Percentiles rank a stretch among this genome's conserved stretches.
These are phyloP conservation scores for Mesorhabditis spiculigera DNA, from an alignment of 2,888 invertebrate species.

Conservation along the genomic window DNA sequence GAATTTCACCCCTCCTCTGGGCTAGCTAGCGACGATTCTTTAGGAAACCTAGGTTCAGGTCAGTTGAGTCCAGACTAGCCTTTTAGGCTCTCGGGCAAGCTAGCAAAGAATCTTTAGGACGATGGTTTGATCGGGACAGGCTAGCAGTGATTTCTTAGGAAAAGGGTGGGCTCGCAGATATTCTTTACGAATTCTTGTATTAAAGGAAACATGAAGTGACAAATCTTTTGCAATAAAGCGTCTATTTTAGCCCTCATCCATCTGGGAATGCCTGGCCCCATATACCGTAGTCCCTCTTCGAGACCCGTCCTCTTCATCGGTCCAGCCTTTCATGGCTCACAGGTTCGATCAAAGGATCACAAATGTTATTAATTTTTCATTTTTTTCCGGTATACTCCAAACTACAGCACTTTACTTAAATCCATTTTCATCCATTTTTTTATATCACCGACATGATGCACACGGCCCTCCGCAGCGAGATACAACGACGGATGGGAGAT, in stretches of 20 bases:
- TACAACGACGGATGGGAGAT: slow-evolving; percentile 17
- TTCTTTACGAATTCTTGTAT: no score
- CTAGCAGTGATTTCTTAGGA: no score
- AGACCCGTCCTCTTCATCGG: slow-evolving; percentile 95
- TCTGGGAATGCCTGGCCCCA: slow-evolving; percentile 78
- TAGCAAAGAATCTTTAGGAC: no score
- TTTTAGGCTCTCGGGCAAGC: no score
- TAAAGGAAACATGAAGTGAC: neutral
- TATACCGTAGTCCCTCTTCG: slow-evolving; percentile 99
- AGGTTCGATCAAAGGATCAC: neutral
- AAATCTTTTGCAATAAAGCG: neutral
- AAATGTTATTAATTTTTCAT: no score
- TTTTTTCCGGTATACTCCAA: no score
- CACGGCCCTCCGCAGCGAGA: slow-evolving; percentile 2
- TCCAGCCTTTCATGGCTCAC: slow-evolving; percentile 64
- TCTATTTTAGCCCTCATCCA: slow-evolving; percentile 9
- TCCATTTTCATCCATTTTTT: neutral
- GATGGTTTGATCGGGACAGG: no score
- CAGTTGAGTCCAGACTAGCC: no score
- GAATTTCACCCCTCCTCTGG: no score
- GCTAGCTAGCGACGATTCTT: no score
- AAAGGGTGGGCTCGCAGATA: no score
- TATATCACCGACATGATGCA: neutral
- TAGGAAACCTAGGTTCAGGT: no score
- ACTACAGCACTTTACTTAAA: neutral